Conservation (phyloP, 2,888 invertebrate genomes). For the Tridacna gigas region DNA sequence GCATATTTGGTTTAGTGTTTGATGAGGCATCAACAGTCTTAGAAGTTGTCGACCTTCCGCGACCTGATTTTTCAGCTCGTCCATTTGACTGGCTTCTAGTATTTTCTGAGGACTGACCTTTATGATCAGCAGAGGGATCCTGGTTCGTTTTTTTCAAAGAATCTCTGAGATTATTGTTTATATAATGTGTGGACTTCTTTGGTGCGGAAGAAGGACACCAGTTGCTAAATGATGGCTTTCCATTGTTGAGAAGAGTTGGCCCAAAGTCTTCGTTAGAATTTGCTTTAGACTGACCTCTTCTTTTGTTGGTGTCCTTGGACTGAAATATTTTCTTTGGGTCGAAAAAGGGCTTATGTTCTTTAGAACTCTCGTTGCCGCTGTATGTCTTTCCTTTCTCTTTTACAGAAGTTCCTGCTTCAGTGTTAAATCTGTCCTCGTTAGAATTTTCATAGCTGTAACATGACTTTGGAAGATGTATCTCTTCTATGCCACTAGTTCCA, state of each 20-base stretch:
- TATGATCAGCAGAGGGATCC: conserved; percentile 52
- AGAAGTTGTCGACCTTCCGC: conserved; percentile 25
- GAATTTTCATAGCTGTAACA: conserved; percentile 48
- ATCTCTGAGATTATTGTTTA: conserved; percentile 81
- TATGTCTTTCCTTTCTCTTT: conserved; percentile 57
- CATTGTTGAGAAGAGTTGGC: conserved; percentile 79
- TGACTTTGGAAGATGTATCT: conserved; percentile 67
- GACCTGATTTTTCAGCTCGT: conserved; percentile 45
- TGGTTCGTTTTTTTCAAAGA: conserved; percentile 72
- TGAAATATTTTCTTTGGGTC: conserved; percentile 80
- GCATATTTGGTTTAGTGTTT: conserved; percentile 61
- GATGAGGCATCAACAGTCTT: conserved; percentile 36
- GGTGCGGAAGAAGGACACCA: conserved; percentile 69
- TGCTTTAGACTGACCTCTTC: conserved; percentile 52
- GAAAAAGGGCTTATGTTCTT: conserved; percentile 74
- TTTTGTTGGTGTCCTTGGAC: conserved; percentile 68
- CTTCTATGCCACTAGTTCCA: conserved; percentile 77
- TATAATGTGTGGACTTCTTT: conserved; percentile 79
- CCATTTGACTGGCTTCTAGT: conserved; percentile 40
- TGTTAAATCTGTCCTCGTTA: conserved; percentile 36
- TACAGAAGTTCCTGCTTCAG: conserved; percentile 45
- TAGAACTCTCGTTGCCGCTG: conserved; percentile 39
- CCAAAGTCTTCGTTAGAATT: conserved; percentile 38
- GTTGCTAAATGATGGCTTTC: conserved; percentile 73
- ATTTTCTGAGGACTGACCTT: conserved; percentile 39